phyloP scores from a whole-genome alignment of 2,797 vertebrate species.

The Perodicticus potto region DNA sequence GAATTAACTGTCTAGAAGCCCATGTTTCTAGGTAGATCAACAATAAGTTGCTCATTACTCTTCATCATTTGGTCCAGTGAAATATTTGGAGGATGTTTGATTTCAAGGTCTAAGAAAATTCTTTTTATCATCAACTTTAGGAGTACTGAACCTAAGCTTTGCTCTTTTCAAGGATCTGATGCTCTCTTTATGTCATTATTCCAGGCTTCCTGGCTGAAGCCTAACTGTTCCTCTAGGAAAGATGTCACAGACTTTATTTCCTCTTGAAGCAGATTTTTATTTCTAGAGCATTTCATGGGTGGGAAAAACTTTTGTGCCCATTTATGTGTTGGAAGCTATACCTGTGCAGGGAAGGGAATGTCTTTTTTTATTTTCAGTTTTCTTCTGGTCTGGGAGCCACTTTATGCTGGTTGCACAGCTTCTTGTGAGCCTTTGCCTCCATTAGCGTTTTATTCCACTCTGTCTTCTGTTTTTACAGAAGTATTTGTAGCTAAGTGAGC shows the following conservation, averaged over 20 bases:
- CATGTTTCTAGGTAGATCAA: background rate
- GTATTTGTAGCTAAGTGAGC: constrained; percentile 40
- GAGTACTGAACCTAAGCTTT: constrained; percentile 31
- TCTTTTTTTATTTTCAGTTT: background rate
- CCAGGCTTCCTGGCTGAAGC: background rate
- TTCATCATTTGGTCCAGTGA: background rate
- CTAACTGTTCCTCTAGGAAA: background rate
- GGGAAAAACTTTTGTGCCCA: background rate
- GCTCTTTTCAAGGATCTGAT: background rate
- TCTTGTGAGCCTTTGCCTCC: background rate
- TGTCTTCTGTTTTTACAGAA: background rate
- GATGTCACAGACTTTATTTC: background rate
- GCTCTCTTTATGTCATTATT: background rate
- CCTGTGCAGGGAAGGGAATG: background rate
- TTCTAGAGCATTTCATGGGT: background rate
- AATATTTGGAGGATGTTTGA: background rate
- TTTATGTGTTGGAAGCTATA: background rate
- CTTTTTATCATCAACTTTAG: background rate
- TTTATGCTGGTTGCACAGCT: background rate
- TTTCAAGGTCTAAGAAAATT: background rate
- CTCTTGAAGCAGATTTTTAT: background rate
- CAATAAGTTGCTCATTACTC: background rate
- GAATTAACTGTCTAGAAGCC: background rate
- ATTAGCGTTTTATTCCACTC: background rate
- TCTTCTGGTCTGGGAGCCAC: background rate